Evolutionary conservation across 2,888 invertebrate genomes (phyloP).

Genomic region (Agrotis ipsilon): DNA sequence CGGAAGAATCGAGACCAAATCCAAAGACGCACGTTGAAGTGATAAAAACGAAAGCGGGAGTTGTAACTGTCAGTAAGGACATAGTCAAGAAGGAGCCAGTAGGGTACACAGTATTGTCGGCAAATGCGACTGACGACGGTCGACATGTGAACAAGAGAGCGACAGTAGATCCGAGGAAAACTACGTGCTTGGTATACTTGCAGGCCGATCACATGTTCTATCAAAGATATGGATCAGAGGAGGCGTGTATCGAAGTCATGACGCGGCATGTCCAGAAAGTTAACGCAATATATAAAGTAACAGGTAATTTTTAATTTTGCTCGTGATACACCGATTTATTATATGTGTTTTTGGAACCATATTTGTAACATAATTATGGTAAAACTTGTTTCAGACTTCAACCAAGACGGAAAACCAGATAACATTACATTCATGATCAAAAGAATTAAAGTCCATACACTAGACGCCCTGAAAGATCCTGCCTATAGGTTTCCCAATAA

Average conservation of each 20-base stretch:
- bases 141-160: slow-evolving; percentile 93
- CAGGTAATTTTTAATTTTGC: slow-evolving; percentile 90
- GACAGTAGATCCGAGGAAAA: slow-evolving; percentile 96
- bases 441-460: slow-evolving; percentile 97
- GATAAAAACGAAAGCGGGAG: slow-evolving; percentile 92
- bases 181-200: slow-evolving; percentile 98
- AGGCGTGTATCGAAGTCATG: slow-evolving; percentile 98
- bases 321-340: slow-evolving; percentile 19
- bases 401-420: slow-evolving; percentile 97
- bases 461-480: slow-evolving; percentile 96
- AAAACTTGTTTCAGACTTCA: slow-evolving; percentile 94
- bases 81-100: slow-evolving; percentile 92
- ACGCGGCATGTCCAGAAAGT: slow-evolving; percentile 98
- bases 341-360: slow-evolving; percentile 1
- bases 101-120: slow-evolving; percentile 86
- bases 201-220: slow-evolving; percentile 99
- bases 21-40: slow-evolving; percentile 93
- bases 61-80: slow-evolving; percentile 92
- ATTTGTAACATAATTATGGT: slow-evolving; percentile 37
- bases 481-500: slow-evolving; percentile 97
- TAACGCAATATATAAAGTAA: slow-evolving; percentile 96
- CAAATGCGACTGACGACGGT: slow-evolving; percentile 89
- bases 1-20: slow-evolving; percentile 91
- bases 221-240: slow-evolving; percentile 97
- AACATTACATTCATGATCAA: slow-evolving; percentile 99